Evolutionary conservation across 2,113 vertebrate genomes (phyloP), one percentile per base, ranked within the genome.

Genomic region (Campylomormyrus tamandua): DNA sequence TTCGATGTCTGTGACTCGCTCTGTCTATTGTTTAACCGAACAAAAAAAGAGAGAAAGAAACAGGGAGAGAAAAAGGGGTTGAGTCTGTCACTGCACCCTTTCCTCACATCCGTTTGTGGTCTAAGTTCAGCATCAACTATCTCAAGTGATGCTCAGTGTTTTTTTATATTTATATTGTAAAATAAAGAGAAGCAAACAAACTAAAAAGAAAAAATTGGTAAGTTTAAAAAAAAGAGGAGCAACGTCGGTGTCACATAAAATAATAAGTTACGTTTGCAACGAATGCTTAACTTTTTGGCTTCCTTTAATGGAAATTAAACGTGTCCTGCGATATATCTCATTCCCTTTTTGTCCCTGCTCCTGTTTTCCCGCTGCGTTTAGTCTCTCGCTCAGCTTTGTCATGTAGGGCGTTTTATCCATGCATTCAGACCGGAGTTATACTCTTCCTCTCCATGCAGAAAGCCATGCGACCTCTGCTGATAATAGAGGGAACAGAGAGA

Each of bases 391-490:
- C 90, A 91, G 94, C 94, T 95, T 94, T 95, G 94, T 95, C 93
- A 80, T 80, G 74, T 80, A 80, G 74, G 74, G 35, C 74, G 74
- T 80, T 80, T 80, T 95, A 93, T 95, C 93, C 93, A 93, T 92
- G 94, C 94, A 92, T 92, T 93, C 94, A 93, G 93, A 94, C 93
- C 93, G 94, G 95, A 94, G 89, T 93, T 90, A 91, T 93, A 94
- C 94, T 87, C 90, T 70, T 90, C 88, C 94, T 94, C 94, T 94
- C 94, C 90, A 87, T 94, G 89, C 52, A 88, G 80, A 90, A 93
- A 94, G 94, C 94, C 95, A 95, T 95, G 95, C 95, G 95, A 96
- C 95, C 95, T 96, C 95, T 96, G 94, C 94, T 93, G 95, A 95
- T 96, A 95, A 95, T 94, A 94, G 94, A 94, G 93, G 94, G 94